Evolutionary conservation across 2,797 vertebrate genomes (phyloP).

Genomic region (Decapterus maruadsi): DNA sequence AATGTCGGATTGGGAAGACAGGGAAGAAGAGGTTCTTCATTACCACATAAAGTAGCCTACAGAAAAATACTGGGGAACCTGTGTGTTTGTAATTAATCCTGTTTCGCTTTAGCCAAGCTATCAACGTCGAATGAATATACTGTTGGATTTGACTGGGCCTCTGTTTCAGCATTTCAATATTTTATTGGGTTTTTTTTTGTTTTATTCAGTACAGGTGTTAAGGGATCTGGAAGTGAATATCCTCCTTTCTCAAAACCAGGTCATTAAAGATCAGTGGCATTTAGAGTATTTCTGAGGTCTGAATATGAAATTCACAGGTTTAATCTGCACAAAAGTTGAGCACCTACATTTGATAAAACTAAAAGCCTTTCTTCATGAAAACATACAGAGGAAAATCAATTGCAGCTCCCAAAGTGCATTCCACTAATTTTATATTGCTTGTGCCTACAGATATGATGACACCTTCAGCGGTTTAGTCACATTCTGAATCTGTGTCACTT

Average conservation of each 20-base stretch:
- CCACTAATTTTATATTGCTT: background rate
- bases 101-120: too few species aligned
- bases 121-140: too few species aligned
- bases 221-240: background rate
- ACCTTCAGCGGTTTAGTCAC: conserved; percentile 1
- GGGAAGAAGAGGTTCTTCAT: too few species aligned
- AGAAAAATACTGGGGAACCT: background rate
- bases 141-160: too few species aligned
- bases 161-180: too few species aligned
- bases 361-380: background rate
- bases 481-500: background rate
- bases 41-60: too few species aligned
- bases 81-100: too few species aligned
- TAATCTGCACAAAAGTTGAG: background rate
- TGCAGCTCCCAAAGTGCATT: background rate
- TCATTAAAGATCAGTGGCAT: background rate
- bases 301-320: background rate
- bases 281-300: background rate
- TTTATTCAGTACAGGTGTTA: too few species aligned
- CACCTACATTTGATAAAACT: background rate
- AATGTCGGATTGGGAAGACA: too few species aligned
- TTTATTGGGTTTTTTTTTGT: too few species aligned
- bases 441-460: background rate
- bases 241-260: background rate
- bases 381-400: background rate